Conservation (phyloP, 2,888 invertebrate species). For the Sialis fuliginosa region DNA sequence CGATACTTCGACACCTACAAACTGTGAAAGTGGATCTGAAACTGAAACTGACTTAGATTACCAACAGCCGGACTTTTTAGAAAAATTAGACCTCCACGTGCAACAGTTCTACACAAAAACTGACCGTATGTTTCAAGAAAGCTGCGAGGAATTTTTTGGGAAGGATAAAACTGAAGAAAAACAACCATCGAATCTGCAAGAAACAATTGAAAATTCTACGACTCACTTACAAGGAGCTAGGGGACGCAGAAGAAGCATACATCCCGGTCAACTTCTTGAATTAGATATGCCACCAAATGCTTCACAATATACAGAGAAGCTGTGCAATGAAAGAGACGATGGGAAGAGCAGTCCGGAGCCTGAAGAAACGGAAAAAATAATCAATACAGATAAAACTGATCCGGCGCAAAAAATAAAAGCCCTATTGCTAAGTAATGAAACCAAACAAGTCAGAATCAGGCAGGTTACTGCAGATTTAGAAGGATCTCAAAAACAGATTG, state of each 20-base stretch:
- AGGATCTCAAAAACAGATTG: constrained; percentile 46
- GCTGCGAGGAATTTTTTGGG: constrained; percentile 40
- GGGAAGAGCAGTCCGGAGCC: constrained; percentile 11
- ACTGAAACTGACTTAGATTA: constrained; percentile 15
- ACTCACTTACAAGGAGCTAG: constrained; percentile 20
- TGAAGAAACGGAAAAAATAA: constrained; percentile 10
- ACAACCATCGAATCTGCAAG: not conserved
- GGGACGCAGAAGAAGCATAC: constrained; percentile 23
- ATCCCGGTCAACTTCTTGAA: constrained; percentile 18
- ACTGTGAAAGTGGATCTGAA: constrained; percentile 7
- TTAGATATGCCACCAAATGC: constrained; percentile 9
- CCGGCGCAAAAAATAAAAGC: constrained; percentile 31
- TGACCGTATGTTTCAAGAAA: constrained; percentile 42
- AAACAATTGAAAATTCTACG: not conserved
- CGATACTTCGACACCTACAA: constrained; percentile 23
- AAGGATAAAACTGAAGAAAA: not conserved
- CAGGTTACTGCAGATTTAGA: constrained; percentile 36
- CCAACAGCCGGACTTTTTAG: constrained; percentile 48
- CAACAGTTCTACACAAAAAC: constrained; percentile 52
- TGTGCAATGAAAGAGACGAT: constrained; percentile 12
- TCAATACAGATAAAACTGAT: constrained; percentile 28
- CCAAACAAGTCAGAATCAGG: constrained; percentile 22
- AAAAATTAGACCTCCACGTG: constrained; percentile 54
- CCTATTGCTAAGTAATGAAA: constrained; percentile 21
- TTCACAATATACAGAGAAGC: constrained; percentile 14